Evolutionary conservation across 2,113 vertebrate species (phyloP).

Genomic region (Bungarus multicinctus): DNA sequence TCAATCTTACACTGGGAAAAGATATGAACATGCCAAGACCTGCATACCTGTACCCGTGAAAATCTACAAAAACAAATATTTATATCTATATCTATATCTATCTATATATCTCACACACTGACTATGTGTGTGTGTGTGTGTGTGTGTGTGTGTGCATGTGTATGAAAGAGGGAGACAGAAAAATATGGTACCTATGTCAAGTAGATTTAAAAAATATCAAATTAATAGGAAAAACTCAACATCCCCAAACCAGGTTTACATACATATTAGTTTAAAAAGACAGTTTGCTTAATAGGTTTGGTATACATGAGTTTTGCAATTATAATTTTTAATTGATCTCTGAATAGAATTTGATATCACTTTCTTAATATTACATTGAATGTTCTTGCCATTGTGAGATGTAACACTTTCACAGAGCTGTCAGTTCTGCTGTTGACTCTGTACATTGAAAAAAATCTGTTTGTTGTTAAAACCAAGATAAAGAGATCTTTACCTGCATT

Average conservation of each 20-base stretch:
- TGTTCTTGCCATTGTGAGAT: neutral
- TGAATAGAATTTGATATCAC: neutral
- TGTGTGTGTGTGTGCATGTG: neutral
- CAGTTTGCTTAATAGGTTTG: neutral
- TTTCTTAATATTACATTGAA: neutral
- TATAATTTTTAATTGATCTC: neutral
- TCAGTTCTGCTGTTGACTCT: neutral
- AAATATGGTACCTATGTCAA: neutral
- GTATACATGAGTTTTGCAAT: neutral
- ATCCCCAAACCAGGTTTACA: neutral
- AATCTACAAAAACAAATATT: too few relatives aligned
- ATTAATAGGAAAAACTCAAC: neutral
- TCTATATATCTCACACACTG: too few relatives aligned
- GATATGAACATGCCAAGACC: too few relatives aligned
- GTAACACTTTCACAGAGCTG: neutral
- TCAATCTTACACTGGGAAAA: too few relatives aligned
- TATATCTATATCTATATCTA: too few relatives aligned
- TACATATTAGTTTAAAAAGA: neutral
- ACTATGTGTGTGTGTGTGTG: too few relatives aligned
- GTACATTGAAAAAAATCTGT: neutral
- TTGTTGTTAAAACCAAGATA: neutral
- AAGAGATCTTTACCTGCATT: neutral
- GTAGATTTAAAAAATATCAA: neutral
- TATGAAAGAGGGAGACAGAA: neutral
- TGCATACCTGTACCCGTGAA: too few relatives aligned